A percentile compares a stretch with the other conserved stretches of the same genome.
These are phyloP conservation scores for Perizoma affinitatum DNA, from an alignment of 2,888 invertebrate genomes.

Conservation along the genomic window DNA sequence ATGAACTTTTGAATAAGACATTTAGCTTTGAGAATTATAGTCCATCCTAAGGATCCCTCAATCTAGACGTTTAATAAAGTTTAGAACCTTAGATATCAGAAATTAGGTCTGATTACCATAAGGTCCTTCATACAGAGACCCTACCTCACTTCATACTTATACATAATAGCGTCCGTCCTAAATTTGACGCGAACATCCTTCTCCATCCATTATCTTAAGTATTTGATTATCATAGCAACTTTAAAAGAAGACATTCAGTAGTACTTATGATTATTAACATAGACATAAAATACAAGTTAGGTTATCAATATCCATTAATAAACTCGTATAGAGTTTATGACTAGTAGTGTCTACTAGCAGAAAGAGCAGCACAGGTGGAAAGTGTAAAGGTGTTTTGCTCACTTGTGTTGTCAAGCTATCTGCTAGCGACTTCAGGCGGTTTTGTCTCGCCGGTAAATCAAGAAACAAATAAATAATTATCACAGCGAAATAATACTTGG, in stretches of 20 bases:
- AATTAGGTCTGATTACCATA: no score
- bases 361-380: slow-evolving; percentile 1
- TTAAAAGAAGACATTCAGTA: slow-evolving; percentile 16
- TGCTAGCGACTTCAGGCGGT: neutral
- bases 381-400: slow-evolving; percentile 1
- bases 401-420: slow-evolving; percentile 13
- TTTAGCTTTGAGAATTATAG: no score
- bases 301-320: slow-evolving; percentile 7
- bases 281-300: slow-evolving; percentile 7
- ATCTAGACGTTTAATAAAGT: no score
- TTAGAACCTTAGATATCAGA: no score
- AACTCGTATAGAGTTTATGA: neutral
- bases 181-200: no score
- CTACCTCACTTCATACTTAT: no score
- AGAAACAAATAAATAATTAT: slow-evolving; percentile 4
- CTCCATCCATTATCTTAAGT: no score
- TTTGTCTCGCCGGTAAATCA: neutral
- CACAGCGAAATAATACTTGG: slow-evolving; percentile 12
- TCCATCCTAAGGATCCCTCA: no score
- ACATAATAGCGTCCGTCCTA: no score
- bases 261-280: slow-evolving; percentile 20
- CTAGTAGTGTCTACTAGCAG: slow-evolving; percentile 1
- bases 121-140: no score
- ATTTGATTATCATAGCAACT: neutral
- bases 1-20: no score